Evolutionary conservation across 2,888 invertebrate genomes (phyloP).

Genomic region (Amblyjoppa fuscipennis): DNA sequence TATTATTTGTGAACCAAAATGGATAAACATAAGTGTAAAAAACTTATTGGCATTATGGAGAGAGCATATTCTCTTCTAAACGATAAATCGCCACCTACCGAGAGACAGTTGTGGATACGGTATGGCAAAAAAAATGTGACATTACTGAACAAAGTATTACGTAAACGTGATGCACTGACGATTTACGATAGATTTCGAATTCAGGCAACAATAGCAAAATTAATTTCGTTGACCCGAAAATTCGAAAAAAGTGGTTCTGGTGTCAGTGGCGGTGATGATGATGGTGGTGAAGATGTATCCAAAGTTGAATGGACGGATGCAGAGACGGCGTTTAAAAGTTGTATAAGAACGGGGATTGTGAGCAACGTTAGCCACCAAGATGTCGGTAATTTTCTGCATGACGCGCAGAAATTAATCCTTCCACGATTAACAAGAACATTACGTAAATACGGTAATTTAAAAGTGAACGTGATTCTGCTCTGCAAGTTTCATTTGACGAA

Average conservation of each 20-base stretch:
- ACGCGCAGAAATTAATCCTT: constrained; percentile 14
- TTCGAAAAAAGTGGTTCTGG: no score
- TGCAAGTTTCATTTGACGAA: background rate
- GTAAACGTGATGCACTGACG: no score
- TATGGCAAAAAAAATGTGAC: background rate
- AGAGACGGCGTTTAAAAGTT: constrained; percentile 9
- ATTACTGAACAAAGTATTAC: no score
- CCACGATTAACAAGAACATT: constrained; percentile 6
- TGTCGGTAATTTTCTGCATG: constrained; percentile 17
- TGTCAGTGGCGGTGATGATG: no score
- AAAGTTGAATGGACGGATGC: constrained; percentile 15
- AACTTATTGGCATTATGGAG: background rate
- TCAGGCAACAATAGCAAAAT: no score
- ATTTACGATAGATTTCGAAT: no score
- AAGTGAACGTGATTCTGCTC: no score
- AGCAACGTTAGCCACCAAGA: constrained; percentile 35
- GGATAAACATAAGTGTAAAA: background rate
- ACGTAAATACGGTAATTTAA: constrained; percentile 1
- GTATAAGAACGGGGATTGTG: background rate
- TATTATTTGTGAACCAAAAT: background rate
- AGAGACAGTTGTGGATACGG: background rate
- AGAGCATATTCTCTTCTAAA: background rate
- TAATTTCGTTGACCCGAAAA: no score
- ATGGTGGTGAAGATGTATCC: no score
- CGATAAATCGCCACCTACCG: background rate